These are phyloP conservation scores for Pyrgus malvae DNA, from an alignment of 2,888 invertebrate genomes.

Conservation along the genomic window DNA sequence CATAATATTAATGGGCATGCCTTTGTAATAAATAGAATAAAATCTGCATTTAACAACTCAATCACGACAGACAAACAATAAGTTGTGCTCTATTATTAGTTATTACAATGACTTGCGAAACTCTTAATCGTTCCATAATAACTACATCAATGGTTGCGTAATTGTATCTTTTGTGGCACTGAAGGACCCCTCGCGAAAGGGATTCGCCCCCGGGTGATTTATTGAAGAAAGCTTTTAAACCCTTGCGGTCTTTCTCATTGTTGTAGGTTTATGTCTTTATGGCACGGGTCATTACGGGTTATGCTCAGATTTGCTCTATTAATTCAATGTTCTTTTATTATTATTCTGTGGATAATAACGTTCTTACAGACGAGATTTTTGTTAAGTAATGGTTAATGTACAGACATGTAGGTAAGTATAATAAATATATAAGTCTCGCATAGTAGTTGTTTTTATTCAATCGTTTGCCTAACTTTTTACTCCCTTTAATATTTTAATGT, in stretches of 20 bases:
- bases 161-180: constrained; percentile 59
- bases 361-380: constrained; percentile 1
- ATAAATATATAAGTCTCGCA: too few species aligned
- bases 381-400: neutral
- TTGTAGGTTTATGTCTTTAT: constrained; percentile 52
- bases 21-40: too few species aligned
- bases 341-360: constrained; percentile 25
- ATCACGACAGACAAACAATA: neutral
- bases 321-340: constrained; percentile 47
- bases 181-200: constrained; percentile 37
- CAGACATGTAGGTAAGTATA: neutral
- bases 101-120: constrained; percentile 49
- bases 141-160: constrained; percentile 63
- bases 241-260: constrained; percentile 58
- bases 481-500: too few species aligned
- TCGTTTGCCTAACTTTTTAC: too few species aligned
- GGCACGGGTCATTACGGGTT: constrained; percentile 56
- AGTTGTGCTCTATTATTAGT: neutral
- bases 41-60: neutral
- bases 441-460: too few species aligned
- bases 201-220: constrained; percentile 59
- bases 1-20: too few species aligned
- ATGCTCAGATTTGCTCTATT: constrained; percentile 54
- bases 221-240: constrained; percentile 79
- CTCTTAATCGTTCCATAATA: constrained; percentile 59